Base-by-base conservation (phyloP, 2,797 vertebrate genomes). In the Malurus splendens region DNA sequence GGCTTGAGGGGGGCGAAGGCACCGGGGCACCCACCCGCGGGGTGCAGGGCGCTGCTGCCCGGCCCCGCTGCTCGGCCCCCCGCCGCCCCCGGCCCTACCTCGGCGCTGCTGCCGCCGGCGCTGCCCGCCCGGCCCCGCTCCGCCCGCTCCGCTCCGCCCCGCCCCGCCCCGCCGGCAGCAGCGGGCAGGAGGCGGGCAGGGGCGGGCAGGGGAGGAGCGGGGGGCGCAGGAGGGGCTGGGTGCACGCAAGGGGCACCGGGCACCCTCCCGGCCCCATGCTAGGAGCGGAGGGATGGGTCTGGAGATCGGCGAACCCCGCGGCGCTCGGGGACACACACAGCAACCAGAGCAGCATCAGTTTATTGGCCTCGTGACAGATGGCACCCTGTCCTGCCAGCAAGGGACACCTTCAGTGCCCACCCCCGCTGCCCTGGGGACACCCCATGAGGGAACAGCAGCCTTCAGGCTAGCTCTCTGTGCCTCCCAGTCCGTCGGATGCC, bases 341-440 rank as follows among this genome's bases (percentile, higher is more conserved):
- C 83, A 52, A 74, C 4, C 57, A 45, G 55, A 92, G 84, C 74
- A 88, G 76, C 86, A 86, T 83, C 81, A 22, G 18, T 96, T 95
- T 95, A 96, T 94, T 96, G 41, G 76, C 54, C 39, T 77, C 10
- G 3, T 36, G 47, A 84, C 67, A 50, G 54, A 48, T 2, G 32
- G 52, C 32, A 70, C 24, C 18, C 36, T 30, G 32, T 56, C n/a
- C 62, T 9, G 20, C 11, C 68, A 41, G 55, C 33, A 41, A 59
- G 41, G 42, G 44, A 55, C 62, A 38, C 24, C 17, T 44, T 19
- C 50, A 2, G 27, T 15, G 9, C 19, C n/a, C 12, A 10, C 6
- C 18, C 28, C 15, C 2, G 2, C 38, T 70, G 36, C 16, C 16
- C 30, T 24, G 50, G 42, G 36, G 44, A n/a, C 25, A 38, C 24